Base-by-base conservation (phyloP, 2,113 vertebrate species). In the Natator depressus region DNA sequence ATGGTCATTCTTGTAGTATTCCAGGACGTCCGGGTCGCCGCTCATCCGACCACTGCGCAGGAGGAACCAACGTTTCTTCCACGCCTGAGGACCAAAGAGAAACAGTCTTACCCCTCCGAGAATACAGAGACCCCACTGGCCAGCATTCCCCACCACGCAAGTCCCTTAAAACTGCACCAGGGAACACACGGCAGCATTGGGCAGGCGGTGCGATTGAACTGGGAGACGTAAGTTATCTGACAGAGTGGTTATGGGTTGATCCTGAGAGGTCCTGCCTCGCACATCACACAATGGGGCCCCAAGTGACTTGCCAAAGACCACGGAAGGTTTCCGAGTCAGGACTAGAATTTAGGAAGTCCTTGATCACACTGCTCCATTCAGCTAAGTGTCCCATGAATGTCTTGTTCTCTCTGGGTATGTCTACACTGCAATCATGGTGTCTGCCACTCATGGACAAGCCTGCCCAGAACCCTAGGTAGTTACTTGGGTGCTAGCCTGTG, bases 21-120 rank as follows among this genome's bases (percentile, higher is more conserved):
- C 99, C 76, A 99, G 98, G n/a, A 99, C 99, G 0, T 99, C 99
- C 0, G 99, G 99, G 97, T 99, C 99, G 0, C 99, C 99, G 2
- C 99, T 99, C 99, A 99, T 99, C 25, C 99, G 99, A 65, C 99
- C 99, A 0, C 99, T 99, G 92, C 99, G 99, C 53, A 99, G 98
- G 93, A 99, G 98, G 6, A 99, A 99, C 99, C 99, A 99, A 59
- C 99, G 99, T 42, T 99, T 99, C 98, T 99, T 99, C 99, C 99
- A 99, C 84, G 99, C 99, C 99, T 99, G 97, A 81, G 46, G 96
- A 50, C 9, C 75, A 42, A 93, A 93, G 81, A 91, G 10, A 93
- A 50, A 90, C 2, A 6, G 81, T 82, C 4, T 82, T 16, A 89
- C n/a, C 38, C 46, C 27, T 69, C 35, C 12, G 17, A 38, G 35